Conservation (phyloP, 23 tunicate genomes). For the Corella eumyota region DNA sequence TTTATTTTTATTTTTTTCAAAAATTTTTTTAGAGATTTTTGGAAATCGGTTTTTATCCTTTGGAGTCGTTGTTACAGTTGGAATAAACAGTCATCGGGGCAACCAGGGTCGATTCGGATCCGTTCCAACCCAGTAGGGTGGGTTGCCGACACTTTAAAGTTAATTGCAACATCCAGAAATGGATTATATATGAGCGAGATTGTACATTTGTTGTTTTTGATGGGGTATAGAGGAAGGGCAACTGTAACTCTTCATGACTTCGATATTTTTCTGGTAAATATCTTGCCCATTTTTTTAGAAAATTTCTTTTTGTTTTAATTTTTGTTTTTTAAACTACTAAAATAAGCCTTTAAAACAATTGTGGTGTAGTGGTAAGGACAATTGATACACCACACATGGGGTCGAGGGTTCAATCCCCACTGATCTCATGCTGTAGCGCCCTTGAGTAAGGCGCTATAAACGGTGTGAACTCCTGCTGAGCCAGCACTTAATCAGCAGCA, state of each 20-base stretch:
- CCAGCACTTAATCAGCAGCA: too few species aligned
- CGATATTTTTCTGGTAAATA: conserved; percentile 48
- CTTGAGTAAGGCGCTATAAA: too few species aligned
- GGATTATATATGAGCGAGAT: conserved; percentile 46
- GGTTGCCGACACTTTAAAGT: conserved; percentile 65
- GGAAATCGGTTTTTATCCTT: conserved; percentile 41
- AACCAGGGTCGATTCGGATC: conserved; percentile 56
- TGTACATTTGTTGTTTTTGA: conserved; percentile 35
- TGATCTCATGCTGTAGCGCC: too few species aligned
- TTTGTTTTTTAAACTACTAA: too few species aligned
- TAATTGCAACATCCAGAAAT: conserved; percentile 33
- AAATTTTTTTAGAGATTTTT: conserved; percentile 78
- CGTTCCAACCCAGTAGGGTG: conserved; percentile 45
- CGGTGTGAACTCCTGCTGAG: too few species aligned
- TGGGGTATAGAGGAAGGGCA: conserved; percentile 58
- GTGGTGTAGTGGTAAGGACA: too few species aligned
- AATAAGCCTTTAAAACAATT: too few species aligned
- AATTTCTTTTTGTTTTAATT: neutral
- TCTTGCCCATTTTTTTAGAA: neutral
- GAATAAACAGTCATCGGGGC: conserved; percentile 72
- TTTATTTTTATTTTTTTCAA: too few species aligned
- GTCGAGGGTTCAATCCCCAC: too few species aligned
- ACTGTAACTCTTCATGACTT: conserved; percentile 68
- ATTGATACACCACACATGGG: too few species aligned
- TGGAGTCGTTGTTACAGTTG: conserved; percentile 68